Conservation (phyloP, 2,113 vertebrate genomes). For the Amphilophus citrinellus region DNA sequence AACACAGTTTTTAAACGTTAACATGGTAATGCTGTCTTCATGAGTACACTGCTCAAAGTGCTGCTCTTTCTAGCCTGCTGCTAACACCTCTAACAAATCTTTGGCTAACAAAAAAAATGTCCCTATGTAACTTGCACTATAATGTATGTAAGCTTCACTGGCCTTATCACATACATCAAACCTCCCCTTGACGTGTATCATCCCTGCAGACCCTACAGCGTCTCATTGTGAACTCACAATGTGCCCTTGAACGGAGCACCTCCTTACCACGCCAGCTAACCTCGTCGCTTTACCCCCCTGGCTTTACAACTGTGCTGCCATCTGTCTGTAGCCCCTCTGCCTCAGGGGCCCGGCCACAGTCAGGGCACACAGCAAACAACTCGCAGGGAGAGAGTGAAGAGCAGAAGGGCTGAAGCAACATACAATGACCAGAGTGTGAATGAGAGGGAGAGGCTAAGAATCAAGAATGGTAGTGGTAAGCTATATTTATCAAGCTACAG, state of each 20-base stretch:
- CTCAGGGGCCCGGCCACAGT: slow-evolving; percentile 65
- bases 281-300: slow-evolving; percentile 71
- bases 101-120: background rate
- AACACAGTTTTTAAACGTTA: background rate
- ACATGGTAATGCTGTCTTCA: background rate
- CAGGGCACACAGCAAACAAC: slow-evolving; percentile 50
- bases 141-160: background rate
- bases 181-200: slow-evolving; percentile 11
- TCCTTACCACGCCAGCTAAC: slow-evolving; percentile 55
- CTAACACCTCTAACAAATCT: background rate
- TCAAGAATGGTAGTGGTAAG: slow-evolving; percentile 13
- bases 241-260: slow-evolving; percentile 69
- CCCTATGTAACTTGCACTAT: background rate
- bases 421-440: slow-evolving; percentile 20
- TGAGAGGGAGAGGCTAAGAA: slow-evolving; percentile 14
- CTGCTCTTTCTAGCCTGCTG: background rate
- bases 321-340: slow-evolving; percentile 75
- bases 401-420: slow-evolving; percentile 9
- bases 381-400: slow-evolving; percentile 28
- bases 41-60: background rate
- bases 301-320: slow-evolving; percentile 81
- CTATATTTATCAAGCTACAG: slow-evolving; percentile 5
- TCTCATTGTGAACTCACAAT: background rate
- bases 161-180: slow-evolving; percentile 15
- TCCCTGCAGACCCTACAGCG: slow-evolving; percentile 5